Evolutionary conservation across 2,888 invertebrate species (phyloP).

Genomic region (Limnephilus lunatus): DNA sequence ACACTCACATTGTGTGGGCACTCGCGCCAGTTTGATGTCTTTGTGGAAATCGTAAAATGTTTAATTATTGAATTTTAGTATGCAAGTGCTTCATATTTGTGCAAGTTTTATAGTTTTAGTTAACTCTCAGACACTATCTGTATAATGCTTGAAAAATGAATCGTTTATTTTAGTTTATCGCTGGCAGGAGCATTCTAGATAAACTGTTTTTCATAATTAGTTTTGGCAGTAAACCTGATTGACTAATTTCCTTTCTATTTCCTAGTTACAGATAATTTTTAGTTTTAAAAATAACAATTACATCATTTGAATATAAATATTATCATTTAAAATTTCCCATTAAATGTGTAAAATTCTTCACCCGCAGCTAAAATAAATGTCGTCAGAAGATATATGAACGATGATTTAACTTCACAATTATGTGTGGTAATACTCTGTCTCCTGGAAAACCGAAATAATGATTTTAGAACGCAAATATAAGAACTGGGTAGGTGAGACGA

Average conservation of each 20-base stretch:
- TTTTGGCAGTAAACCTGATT: not conserved
- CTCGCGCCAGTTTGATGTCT: not conserved
- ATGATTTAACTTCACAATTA: not conserved
- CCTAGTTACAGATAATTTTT: not conserved
- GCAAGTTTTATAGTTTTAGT: not conserved
- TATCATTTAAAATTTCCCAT: not conserved
- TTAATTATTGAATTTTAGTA: not conserved
- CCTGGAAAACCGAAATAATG: not conserved
- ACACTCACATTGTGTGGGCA: not conserved
- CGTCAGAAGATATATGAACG: not conserved
- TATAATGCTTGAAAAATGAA: not conserved
- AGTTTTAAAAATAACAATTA: not conserved
- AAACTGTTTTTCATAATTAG: not conserved
- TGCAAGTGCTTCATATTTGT: not conserved
- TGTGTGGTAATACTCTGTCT: not conserved
- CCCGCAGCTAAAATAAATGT: not conserved
- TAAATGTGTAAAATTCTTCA: not conserved
- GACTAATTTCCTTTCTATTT: not conserved
- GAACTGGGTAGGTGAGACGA: not conserved
- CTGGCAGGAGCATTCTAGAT: not conserved
- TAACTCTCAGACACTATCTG: not conserved
- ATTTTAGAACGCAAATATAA: not conserved
- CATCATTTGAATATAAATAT: not conserved
- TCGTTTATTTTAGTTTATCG: not conserved
- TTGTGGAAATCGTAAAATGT: not conserved